Percentiles rank a stretch among this genome's conserved stretches.
phyloP scores from a whole-genome alignment of 2,888 invertebrate species.

The Odontocolon sp. region DNA sequence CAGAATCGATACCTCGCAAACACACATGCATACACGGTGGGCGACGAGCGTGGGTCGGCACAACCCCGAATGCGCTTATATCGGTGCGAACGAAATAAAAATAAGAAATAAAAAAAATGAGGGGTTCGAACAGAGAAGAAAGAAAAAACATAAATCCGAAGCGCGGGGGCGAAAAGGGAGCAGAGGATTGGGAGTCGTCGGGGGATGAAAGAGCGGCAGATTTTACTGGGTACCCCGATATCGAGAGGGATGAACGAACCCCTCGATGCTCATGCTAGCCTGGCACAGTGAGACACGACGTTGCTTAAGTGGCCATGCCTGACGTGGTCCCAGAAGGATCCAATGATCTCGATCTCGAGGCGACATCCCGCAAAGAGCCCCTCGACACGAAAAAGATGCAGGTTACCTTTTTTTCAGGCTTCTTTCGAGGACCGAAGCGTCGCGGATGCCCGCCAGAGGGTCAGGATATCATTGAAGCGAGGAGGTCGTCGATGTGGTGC shows the following conservation, averaged over 20 bases:
- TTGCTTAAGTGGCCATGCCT: constrained; percentile 76
- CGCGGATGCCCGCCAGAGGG: constrained; percentile 79
- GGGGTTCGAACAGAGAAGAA: constrained; percentile 41
- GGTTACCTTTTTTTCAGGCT: constrained; percentile 73
- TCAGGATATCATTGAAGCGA: constrained; percentile 69
- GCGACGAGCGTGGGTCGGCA: constrained; percentile 46
- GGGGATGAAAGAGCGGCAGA: not conserved
- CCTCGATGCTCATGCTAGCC: constrained; percentile 74
- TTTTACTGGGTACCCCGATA: constrained; percentile 23
- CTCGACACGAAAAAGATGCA: constrained; percentile 73
- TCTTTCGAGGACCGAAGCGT: constrained; percentile 79
- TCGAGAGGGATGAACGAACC: constrained; percentile 49
- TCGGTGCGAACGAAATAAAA: constrained; percentile 21
- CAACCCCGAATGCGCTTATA: constrained; percentile 58
- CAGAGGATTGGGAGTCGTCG: constrained; percentile 9
- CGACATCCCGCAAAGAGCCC: constrained; percentile 64
- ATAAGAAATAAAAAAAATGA: constrained; percentile 3
- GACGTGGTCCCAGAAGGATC: constrained; percentile 60
- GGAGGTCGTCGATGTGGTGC: constrained; percentile 34
- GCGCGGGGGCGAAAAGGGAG: constrained; percentile 21
- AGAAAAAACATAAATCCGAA: constrained; percentile 48
- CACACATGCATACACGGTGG: constrained; percentile 48
- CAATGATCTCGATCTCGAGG: constrained; percentile 67
- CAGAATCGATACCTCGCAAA: constrained; percentile 26
- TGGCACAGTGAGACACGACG: constrained; percentile 77